These are phyloP conservation scores for Ceratina australensis DNA, from an alignment of 1,140 invertebrate species.

Conservation along the genomic window DNA sequence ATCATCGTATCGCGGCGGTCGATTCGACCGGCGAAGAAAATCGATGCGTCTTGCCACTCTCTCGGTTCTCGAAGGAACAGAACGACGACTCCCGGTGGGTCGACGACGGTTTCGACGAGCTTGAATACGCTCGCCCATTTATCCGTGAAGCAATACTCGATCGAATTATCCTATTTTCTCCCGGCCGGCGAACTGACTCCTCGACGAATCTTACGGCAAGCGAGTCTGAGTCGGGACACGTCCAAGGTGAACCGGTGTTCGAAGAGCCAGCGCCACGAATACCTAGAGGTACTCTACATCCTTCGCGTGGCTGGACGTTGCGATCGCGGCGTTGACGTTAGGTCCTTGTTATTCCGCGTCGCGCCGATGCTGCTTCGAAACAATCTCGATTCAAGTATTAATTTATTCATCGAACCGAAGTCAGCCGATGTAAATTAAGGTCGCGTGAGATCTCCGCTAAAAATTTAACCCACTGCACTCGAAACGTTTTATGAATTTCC, in stretches of 20 bases:
- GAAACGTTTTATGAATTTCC: too few relatives aligned
- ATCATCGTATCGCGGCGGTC: background rate
- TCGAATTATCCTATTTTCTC: constrained; percentile 40
- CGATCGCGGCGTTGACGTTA: constrained; percentile 11
- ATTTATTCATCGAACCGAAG: too few relatives aligned
- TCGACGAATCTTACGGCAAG: constrained; percentile 46
- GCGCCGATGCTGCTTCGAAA: too few relatives aligned
- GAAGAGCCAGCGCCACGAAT: constrained; percentile 62
- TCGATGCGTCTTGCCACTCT: background rate
- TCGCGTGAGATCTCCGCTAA: too few relatives aligned
- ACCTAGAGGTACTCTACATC: constrained; percentile 63
- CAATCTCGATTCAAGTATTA: too few relatives aligned
- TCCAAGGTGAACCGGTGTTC: constrained; percentile 76
- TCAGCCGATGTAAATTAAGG: too few relatives aligned
- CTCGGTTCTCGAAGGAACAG: too few relatives aligned
- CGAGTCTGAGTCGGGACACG: constrained; percentile 65
- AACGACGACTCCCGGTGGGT: too few relatives aligned
- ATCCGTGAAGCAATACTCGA: background rate
- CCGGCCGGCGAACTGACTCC: constrained; percentile 42
- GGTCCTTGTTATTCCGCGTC: too few relatives aligned
- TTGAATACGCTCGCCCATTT: background rate
- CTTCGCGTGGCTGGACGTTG: constrained; percentile 39
- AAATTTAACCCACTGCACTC: too few relatives aligned
- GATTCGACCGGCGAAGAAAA: background rate
- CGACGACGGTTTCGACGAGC: background rate